Evolutionary conservation across 2,113 vertebrate genomes (phyloP).

Genomic region (Jacana jacana): DNA sequence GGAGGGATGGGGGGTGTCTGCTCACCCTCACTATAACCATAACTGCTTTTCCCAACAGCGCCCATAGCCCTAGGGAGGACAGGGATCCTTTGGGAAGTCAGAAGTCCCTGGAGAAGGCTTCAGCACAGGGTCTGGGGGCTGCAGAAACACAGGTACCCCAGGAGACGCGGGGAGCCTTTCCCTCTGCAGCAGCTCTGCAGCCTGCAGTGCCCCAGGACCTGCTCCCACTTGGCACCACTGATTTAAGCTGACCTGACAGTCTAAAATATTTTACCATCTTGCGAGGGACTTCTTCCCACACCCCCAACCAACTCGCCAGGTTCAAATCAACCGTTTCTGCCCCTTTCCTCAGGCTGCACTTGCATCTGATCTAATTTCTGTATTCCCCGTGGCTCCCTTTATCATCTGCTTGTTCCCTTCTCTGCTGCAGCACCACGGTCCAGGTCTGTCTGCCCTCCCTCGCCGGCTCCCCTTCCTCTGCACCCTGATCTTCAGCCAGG

Average conservation of each 20-base stretch:
- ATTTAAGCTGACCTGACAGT: neutral
- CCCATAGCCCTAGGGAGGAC: neutral
- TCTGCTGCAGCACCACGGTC: neutral
- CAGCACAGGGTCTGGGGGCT: accelerated
- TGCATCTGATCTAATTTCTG: neutral
- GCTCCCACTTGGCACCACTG: neutral
- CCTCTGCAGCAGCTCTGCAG: neutral
- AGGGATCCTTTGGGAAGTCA: neutral
- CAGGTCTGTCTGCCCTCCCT: neutral
- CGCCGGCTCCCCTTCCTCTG: neutral
- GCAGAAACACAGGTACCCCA: accelerated
- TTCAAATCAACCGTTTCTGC: neutral
- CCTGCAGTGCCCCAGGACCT: accelerated
- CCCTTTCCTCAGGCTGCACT: neutral
- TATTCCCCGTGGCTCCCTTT: neutral
- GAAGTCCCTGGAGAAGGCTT: neutral
- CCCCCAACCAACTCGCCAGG: neutral
- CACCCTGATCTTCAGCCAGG: neutral
- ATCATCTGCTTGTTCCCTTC: neutral
- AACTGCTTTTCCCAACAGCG: neutral
- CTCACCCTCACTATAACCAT: accelerated
- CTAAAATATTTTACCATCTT: neutral
- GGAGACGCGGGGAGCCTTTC: neutral
- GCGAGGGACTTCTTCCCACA: neutral
- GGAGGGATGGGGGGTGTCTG: neutral